These are phyloP conservation scores for Stomatorhinus ivindoensis DNA, from an alignment of 2,113 vertebrate species.

Conservation along the genomic window DNA sequence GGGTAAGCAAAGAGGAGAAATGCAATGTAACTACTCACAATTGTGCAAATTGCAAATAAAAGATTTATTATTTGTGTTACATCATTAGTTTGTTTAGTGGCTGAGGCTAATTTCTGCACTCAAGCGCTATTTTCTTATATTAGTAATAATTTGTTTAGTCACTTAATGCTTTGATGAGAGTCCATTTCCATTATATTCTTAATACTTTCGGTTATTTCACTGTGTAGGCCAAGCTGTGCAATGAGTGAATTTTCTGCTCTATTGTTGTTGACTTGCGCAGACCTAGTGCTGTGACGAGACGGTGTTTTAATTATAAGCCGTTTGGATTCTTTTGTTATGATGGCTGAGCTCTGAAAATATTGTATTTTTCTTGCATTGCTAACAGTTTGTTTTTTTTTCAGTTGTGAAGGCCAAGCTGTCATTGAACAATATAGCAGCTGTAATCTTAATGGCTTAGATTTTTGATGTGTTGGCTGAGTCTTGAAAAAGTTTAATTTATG, in stretches of 20 bases:
- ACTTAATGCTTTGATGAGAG: neutral
- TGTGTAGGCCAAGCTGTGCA: neutral
- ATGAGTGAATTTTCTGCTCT: neutral
- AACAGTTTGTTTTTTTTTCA: neutral
- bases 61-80: neutral
- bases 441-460: neutral
- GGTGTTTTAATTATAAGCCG: neutral
- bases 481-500: neutral
- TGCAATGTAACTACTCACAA: neutral
- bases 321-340: neutral
- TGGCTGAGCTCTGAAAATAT: neutral
- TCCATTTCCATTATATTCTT: neutral
- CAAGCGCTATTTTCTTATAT: neutral
- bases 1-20: neutral
- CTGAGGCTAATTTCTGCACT: neutral
- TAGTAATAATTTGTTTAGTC: neutral
- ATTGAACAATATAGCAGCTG: neutral
- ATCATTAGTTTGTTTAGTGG: neutral
- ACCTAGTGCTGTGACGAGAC: neutral
- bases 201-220: neutral
- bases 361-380: neutral
- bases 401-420: neutral
- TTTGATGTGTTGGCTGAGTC: neutral
- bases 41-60: neutral
- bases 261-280: neutral